phyloP scores from a whole-genome alignment of 2,797 vertebrate genomes.

The Centroberyx gerrardi region DNA sequence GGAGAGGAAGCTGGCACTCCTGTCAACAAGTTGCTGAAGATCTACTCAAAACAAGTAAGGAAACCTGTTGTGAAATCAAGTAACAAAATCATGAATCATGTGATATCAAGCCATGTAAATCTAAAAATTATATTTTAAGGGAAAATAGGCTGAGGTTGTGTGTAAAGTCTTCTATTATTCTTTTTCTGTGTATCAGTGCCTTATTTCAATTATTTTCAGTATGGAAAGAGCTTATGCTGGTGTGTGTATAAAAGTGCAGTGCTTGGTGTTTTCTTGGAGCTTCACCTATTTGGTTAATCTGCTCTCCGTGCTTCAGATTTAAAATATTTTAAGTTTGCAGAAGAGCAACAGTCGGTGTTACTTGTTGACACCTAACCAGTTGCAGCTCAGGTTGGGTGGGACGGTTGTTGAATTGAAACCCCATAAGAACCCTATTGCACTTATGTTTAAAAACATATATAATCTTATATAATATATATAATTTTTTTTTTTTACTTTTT shows the following conservation, averaged over 20 bases:
- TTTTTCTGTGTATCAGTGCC: constrained; percentile 8
- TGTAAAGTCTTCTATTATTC: neutral
- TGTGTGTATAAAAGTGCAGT: constrained; percentile 5
- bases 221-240: neutral
- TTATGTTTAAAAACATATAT: too few species aligned
- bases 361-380: too few species aligned
- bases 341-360: too few species aligned
- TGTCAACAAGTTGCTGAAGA: constrained; percentile 93
- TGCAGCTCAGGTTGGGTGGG: too few species aligned
- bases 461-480: too few species aligned
- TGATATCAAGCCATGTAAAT: neutral
- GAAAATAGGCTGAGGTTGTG: neutral
- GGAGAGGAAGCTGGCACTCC: constrained; percentile 91
- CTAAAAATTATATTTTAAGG: neutral
- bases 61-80: neutral
- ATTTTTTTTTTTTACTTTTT: too few species aligned
- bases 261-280: constrained; percentile 35
- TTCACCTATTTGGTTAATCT: constrained; percentile 24
- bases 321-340: too few species aligned
- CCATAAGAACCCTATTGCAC: too few species aligned
- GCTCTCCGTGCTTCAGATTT: neutral
- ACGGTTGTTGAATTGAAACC: too few species aligned
- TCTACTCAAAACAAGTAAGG: constrained; percentile 94
- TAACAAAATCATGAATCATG: neutral
- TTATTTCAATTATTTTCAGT: constrained; percentile 31